Evolutionary conservation across 2,113 vertebrate species (phyloP), one percentile per base, ranked within the genome.

Genomic region (Xerus inauris): DNA sequence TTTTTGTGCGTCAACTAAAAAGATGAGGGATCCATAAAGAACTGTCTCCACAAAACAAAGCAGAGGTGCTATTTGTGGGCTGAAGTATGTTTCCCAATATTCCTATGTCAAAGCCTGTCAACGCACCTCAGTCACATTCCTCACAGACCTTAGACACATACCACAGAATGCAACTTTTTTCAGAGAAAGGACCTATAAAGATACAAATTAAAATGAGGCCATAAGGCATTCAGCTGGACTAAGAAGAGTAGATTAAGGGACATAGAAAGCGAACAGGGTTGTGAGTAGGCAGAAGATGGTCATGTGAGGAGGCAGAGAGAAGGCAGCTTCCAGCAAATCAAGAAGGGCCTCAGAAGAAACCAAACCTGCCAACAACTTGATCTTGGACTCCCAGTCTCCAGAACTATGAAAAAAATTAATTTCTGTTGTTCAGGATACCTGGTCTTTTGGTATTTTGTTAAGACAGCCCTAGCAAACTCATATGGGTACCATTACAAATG

Each of bases 11-110:
- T 30, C 28, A 30, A 14, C 14, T 32, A 30, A 65, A 32, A 32
- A 65, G 12, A 65, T 14, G 30, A 65, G 12, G 13, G 64, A 65
- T 24, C 4, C 24, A 38, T 17, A 14, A 11, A 59, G 7, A 71
- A 40, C 9, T 45, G 1, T 51, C 6, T 19, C 59, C 38, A 67
- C 17, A 19, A 87, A 51, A 59, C 8, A 28, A n/a, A 65, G 42
- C 64, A 71, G 64, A 62, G 10, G 22, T 40, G 32, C 11, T 69
- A 2, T 87, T 11, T 62, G 42, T 72, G 51, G 17, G 77, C 24
- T 76, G 28, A 47, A 35, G 32, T 64, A 6, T 8, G 2, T 16
- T 19, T 9, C 6, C 14, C 1, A 0, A 40, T 57, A 57, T 57
- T 57, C 20, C 54, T 57, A 57, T 57, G 19, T 57, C 54, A 57